Evolutionary conservation across 2,113 vertebrate species (phyloP).

Genomic region (Jaculus jaculus): DNA sequence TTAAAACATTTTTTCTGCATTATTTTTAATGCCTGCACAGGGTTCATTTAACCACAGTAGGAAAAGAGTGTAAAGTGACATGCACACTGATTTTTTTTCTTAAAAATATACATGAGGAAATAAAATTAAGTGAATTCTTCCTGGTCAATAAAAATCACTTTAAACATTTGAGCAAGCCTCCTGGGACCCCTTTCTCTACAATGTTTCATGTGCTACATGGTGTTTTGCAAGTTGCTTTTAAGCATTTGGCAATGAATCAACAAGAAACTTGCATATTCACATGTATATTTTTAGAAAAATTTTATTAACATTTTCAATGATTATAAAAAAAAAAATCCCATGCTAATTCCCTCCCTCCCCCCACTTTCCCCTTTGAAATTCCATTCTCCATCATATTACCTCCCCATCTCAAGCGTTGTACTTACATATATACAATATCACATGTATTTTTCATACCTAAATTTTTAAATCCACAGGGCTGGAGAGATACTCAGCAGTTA

Average conservation of each 20-base stretch:
- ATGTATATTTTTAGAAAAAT: too few relatives aligned
- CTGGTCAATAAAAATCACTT: not conserved
- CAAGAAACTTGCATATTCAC: not conserved
- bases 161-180: not conserved
- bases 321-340: too few relatives aligned
- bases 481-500: too few relatives aligned
- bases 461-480: too few relatives aligned
- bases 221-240: not conserved
- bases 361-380: too few relatives aligned
- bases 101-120: not conserved
- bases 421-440: too few relatives aligned
- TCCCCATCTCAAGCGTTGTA: too few relatives aligned
- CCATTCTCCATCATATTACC: too few relatives aligned
- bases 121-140: conserved; percentile 1
- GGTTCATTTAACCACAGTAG: not conserved
- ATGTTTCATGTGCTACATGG: not conserved
- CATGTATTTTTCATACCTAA: too few relatives aligned
- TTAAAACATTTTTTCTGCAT: not conserved
- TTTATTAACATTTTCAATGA: too few relatives aligned
- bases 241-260: not conserved
- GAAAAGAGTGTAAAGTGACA: not conserved
- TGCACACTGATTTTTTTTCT: not conserved
- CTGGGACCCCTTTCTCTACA: not conserved
- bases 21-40: conserved; percentile 11
- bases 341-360: too few relatives aligned